These are phyloP conservation scores for Diacarnus erythraeanus DNA, from an alignment of 37 sponge, comb jelly and placozoan genomes.

Conservation along the genomic window DNA sequence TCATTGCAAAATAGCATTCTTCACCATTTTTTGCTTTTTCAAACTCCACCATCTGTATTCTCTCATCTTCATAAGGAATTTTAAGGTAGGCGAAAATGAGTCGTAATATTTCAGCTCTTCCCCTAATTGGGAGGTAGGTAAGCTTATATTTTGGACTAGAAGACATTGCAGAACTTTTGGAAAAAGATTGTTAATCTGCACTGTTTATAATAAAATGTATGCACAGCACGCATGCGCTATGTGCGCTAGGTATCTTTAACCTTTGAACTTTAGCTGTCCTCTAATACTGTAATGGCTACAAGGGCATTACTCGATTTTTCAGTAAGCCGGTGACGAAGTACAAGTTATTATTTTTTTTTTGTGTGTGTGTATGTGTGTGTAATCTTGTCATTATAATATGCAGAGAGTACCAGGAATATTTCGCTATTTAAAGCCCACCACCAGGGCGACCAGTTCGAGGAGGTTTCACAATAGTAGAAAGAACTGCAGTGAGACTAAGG, in stretches of 20 bases:
- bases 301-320: neutral
- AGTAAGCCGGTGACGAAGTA: neutral
- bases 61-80: constrained; percentile 12
- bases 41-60: constrained; percentile 17
- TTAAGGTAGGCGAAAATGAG: constrained; percentile 17
- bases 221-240: no score
- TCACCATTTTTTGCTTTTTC: constrained; percentile 3
- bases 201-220: no score
- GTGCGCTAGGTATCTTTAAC: no score
- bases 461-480: constrained; percentile 5
- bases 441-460: neutral
- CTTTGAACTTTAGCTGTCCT: no score
- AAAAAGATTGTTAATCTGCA: no score
- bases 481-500: neutral
- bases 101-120: constrained; percentile 23
- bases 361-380: no score
- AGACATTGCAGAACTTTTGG: neutral
- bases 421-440: constrained; percentile 48
- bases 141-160: constrained; percentile 14
- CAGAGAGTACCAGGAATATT: constrained; percentile 5
- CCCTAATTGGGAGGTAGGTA: neutral
- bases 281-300: neutral
- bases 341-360: no score
- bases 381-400: no score
- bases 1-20: no score